phyloP scores from a whole-genome alignment of 2,113 vertebrate genomes.

The Forbesichthys papilliferus region DNA sequence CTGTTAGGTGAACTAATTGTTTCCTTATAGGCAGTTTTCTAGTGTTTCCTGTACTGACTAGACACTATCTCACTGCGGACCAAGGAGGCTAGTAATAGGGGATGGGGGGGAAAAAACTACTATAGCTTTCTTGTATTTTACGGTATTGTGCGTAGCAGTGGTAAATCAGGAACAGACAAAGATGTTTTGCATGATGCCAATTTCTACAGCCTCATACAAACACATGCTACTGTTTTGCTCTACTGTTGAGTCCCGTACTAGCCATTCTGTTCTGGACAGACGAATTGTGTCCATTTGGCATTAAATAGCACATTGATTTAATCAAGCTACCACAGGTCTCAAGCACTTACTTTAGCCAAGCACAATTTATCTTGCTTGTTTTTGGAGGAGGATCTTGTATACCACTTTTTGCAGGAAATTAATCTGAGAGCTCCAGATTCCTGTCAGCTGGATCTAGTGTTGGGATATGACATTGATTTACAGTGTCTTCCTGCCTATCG shows the following conservation, averaged over 20 bases:
- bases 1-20: conserved; percentile 22
- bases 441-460: conserved; percentile 9
- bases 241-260: conserved; percentile 21
- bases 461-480: conserved; percentile 30
- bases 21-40: conserved; percentile 39
- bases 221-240: conserved; percentile 9
- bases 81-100: conserved; percentile 7
- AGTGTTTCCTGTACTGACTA: conserved; percentile 25
- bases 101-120: conserved; percentile 18
- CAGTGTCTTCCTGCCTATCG: conserved; percentile 24
- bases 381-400: conserved; percentile 7
- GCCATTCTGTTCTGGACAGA: conserved; percentile 15
- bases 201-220: conserved; percentile 23
- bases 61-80: conserved; percentile 39
- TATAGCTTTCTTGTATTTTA: conserved; percentile 15
- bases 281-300: conserved; percentile 35
- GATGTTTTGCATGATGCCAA: conserved; percentile 34
- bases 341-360: conserved; percentile 20
- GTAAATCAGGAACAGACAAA: conserved; percentile 27
- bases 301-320: conserved; percentile 57
- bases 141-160: conserved; percentile 27
- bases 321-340: conserved; percentile 16
- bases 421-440: conserved; percentile 16
- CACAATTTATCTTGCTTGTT: conserved; percentile 32
- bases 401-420: conserved; percentile 19